A percentile compares a stretch with the other conserved stretches of the same genome.
phyloP scores from a whole-genome alignment of 2,888 invertebrate genomes.

The Hypercompe scribonia region DNA sequence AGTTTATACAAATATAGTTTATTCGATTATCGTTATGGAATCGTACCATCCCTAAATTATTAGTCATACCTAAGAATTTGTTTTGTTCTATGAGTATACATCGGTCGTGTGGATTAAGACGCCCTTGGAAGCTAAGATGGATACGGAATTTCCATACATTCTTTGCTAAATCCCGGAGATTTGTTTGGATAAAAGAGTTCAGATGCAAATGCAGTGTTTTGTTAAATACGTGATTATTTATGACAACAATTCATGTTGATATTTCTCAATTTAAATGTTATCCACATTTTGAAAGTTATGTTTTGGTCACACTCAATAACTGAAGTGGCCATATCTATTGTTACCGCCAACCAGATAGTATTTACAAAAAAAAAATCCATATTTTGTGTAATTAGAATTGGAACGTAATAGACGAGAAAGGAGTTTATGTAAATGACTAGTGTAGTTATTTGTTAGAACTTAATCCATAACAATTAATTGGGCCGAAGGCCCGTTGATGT shows the following conservation, averaged over 20 bases:
- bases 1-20: neutral
- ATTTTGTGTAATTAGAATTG: no score
- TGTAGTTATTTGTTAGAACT: no score
- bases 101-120: constrained; percentile 71
- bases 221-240: constrained; percentile 30
- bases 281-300: no score
- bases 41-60: constrained; percentile 55
- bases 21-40: constrained; percentile 7
- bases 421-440: no score
- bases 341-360: no score
- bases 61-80: constrained; percentile 70
- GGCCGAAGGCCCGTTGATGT: no score
- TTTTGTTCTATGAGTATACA: constrained; percentile 69
- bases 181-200: constrained; percentile 41
- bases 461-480: no score
- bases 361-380: no score
- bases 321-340: no score
- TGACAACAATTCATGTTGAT: constrained; percentile 28
- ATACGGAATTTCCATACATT: constrained; percentile 45
- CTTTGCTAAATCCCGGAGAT: constrained; percentile 46
- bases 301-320: no score
- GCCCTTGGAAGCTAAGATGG: constrained; percentile 46
- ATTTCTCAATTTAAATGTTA: neutral
- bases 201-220: constrained; percentile 32
- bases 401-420: no score